A percentile compares a stretch with the other conserved stretches of the same genome.
Evolutionary conservation across 2,888 invertebrate species (phyloP).

Genomic region (Caenorhabditis angaria): DNA sequence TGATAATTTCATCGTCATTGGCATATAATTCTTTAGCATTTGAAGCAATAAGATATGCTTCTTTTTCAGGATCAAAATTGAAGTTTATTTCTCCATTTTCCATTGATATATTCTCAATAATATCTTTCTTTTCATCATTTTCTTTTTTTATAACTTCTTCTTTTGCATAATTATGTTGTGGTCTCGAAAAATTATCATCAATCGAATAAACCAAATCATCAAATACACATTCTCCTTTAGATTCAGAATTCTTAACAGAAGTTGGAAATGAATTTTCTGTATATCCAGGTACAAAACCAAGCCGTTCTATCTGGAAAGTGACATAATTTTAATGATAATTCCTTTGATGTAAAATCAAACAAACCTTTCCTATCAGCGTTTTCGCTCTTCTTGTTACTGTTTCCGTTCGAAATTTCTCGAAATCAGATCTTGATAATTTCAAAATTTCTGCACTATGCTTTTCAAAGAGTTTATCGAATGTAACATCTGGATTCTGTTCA

Average conservation of each 20-base stretch:
- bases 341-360: too few species aligned
- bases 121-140: not conserved
- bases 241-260: not conserved
- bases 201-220: constrained; percentile 3
- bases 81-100: constrained; percentile 47
- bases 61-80: constrained; percentile 61
- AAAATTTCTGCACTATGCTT: constrained; percentile 25
- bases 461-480: constrained; percentile 23
- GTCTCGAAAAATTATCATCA: constrained; percentile 2
- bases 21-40: constrained; percentile 54
- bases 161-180: constrained; percentile 4
- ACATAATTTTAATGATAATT: too few species aligned
- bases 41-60: constrained; percentile 58
- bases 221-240: not conserved
- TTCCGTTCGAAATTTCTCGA: constrained; percentile 10
- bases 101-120: too few species aligned
- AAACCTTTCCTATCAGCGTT: constrained; percentile 24
- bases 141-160: constrained; percentile 3
- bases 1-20: constrained; percentile 59
- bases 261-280: constrained; percentile 22
- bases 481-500: not conserved
- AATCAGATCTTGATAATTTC: constrained; percentile 23
- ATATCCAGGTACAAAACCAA: constrained; percentile 35
- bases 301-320: constrained; percentile 25
- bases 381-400: constrained; percentile 12